Evolutionary conservation across 2,113 vertebrate species (phyloP).

Genomic region (Ptychochromis oligacanthus): DNA sequence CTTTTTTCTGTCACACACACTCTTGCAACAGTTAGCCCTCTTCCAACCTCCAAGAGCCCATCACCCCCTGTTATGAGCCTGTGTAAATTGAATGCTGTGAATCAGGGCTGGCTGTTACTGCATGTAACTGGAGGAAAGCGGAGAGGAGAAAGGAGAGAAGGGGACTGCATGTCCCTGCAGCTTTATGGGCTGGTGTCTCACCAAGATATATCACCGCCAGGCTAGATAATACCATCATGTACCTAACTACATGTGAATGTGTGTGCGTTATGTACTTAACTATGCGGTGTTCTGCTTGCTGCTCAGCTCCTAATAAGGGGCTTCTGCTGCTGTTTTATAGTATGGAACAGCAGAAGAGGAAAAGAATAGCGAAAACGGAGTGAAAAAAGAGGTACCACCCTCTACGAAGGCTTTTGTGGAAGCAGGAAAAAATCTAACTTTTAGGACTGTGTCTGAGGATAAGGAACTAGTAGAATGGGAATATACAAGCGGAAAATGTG

Average conservation of each 20-base stretch:
- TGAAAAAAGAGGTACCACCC: neutral
- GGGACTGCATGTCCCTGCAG: conserved; percentile 68
- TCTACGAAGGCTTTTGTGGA: conserved; percentile 23
- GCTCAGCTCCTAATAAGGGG: conserved; percentile 68
- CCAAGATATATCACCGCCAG: conserved; percentile 67
- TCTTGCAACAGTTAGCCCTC: conserved; percentile 17
- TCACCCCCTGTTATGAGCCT: conserved; percentile 69
- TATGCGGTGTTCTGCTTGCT: conserved; percentile 56
- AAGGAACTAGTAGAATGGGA: conserved; percentile 24
- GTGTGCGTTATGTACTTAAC: conserved; percentile 64
- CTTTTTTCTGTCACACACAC: neutral
- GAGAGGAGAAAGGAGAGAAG: conserved; percentile 45
- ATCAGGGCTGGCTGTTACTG: conserved; percentile 70
- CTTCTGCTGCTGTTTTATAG: conserved; percentile 68
- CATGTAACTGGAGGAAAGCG: conserved; percentile 60
- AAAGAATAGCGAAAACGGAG: conserved; percentile 10
- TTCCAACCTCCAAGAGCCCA: conserved; percentile 60
- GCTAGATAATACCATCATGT: conserved; percentile 73
- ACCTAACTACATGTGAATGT: conserved; percentile 58
- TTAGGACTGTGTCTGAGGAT: conserved; percentile 5
- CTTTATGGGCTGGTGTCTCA: conserved; percentile 69
- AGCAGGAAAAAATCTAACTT: conserved; percentile 1
- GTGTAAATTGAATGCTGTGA: conserved; percentile 79
- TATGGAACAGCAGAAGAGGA: conserved; percentile 13
- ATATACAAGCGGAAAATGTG: conserved; percentile 32